Evolutionary conservation across 2,113 vertebrate genomes (phyloP).

Genomic region (Boleophthalmus pectinirostris): DNA sequence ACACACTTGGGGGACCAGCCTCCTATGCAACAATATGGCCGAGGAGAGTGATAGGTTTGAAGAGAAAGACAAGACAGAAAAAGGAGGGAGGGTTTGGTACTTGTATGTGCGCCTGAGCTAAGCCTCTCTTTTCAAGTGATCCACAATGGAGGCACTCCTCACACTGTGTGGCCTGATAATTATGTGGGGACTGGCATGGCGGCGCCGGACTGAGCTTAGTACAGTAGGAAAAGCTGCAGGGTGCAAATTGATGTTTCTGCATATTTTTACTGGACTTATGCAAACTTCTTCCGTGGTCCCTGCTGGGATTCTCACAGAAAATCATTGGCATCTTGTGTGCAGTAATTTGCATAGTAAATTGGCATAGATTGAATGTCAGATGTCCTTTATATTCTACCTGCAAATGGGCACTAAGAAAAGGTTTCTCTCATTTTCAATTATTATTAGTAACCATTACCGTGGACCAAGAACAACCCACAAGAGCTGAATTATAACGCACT

Average conservation of each 20-base stretch:
- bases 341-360: background rate
- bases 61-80: slow-evolving; percentile 14
- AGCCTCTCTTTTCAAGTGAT: slow-evolving; percentile 51
- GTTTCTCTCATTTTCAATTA: no score
- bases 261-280: background rate
- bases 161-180: slow-evolving; percentile 55
- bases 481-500: background rate
- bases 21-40: slow-evolving; percentile 15
- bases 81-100: slow-evolving; percentile 13
- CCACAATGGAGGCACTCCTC: slow-evolving; percentile 46
- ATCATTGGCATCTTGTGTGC: background rate
- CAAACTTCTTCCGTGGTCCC: background rate
- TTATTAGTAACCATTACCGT: background rate
- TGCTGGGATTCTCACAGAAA: background rate
- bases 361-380: background rate
- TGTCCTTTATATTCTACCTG: background rate
- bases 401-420: no score
- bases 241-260: slow-evolving; percentile 1
- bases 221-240: background rate
- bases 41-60: slow-evolving; percentile 13
- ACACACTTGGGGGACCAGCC: slow-evolving; percentile 54
- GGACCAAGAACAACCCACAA: background rate
- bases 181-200: slow-evolving; percentile 42
- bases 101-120: slow-evolving; percentile 34
- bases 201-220: background rate